phyloP scores from a whole-genome alignment of 2,888 invertebrate species.

The Lycaena phlaeas region DNA sequence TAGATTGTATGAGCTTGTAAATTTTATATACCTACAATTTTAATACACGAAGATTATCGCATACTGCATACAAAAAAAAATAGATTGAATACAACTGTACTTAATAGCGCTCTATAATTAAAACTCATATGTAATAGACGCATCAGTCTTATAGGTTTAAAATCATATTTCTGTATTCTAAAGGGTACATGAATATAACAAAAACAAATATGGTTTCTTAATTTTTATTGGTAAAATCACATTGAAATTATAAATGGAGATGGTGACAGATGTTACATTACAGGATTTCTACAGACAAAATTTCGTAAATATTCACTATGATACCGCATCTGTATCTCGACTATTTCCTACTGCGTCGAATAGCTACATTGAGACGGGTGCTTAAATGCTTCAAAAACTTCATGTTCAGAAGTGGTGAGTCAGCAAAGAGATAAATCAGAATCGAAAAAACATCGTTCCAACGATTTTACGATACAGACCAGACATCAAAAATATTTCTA shows the following conservation, averaged over 20 bases:
- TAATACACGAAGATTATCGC: no score
- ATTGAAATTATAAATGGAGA: conserved; percentile 71
- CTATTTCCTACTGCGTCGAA: conserved; percentile 55
- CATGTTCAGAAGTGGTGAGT: conserved; percentile 41
- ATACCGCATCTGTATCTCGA: conserved; percentile 67
- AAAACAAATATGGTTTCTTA: conserved; percentile 42
- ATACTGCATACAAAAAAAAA: no score
- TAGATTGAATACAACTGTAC: no score
- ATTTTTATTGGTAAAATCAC: conserved; percentile 72
- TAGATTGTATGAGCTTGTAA: no score
- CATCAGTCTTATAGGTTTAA: no score
- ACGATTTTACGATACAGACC: conserved; percentile 63
- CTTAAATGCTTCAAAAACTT: conserved; percentile 66
- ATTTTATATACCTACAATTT: no score
- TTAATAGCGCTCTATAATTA: no score
- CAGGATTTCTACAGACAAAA: conserved; percentile 63
- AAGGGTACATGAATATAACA: no score
- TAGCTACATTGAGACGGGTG: conserved; percentile 59
- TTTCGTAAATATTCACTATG: conserved; percentile 57
- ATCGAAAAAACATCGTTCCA: conserved; percentile 53
- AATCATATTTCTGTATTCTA: no score
- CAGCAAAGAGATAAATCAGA: conserved; percentile 45
- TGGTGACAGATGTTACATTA: conserved; percentile 62
- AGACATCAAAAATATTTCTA: conserved; percentile 67
- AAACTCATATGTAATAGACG: no score